phyloP scores from a whole-genome alignment of 2,888 invertebrate species.

The Drosophila imparisetae region DNA sequence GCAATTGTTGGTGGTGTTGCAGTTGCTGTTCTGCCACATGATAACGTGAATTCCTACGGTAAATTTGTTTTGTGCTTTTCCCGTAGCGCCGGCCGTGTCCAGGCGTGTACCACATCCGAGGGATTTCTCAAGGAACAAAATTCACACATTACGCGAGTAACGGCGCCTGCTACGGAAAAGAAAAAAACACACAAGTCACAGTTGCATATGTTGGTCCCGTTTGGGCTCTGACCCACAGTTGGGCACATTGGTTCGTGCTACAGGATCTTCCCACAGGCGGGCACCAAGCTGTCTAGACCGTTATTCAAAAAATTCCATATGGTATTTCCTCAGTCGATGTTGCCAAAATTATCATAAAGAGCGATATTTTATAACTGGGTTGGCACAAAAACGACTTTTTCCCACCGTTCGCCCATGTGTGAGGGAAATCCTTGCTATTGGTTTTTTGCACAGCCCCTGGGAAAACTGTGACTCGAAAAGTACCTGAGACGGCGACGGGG shows the following conservation, averaged over 20 bases:
- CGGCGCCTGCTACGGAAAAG: constrained; percentile 63
- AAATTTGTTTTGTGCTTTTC: constrained; percentile 64
- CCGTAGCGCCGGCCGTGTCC: constrained; percentile 72
- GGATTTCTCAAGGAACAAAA: constrained; percentile 65
- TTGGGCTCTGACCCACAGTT: constrained; percentile 15
- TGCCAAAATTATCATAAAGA: constrained; percentile 51
- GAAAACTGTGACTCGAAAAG: constrained; percentile 46
- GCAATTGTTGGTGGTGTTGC: constrained; percentile 11
- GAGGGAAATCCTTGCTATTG: constrained; percentile 60
- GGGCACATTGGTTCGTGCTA: constrained; percentile 55
- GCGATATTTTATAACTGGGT: constrained; percentile 73
- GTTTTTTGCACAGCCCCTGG: constrained; percentile 65
- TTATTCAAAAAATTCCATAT: constrained; percentile 62
- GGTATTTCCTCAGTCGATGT: constrained; percentile 43
- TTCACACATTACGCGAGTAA: constrained; percentile 56
- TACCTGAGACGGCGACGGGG: constrained; percentile 14
- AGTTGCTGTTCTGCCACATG: constrained; percentile 71
- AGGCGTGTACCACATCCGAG: constrained; percentile 42
- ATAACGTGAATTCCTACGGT: constrained; percentile 53
- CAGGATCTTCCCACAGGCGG: constrained; percentile 56
- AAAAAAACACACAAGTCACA: constrained; percentile 66
- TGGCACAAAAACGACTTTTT: constrained; percentile 44
- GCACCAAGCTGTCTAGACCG: constrained; percentile 57
- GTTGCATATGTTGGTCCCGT: constrained; percentile 68
- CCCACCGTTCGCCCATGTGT: constrained; percentile 60